Evolutionary conservation across 2,797 vertebrate species (phyloP).

Genomic region (Crenichthys baileyi): DNA sequence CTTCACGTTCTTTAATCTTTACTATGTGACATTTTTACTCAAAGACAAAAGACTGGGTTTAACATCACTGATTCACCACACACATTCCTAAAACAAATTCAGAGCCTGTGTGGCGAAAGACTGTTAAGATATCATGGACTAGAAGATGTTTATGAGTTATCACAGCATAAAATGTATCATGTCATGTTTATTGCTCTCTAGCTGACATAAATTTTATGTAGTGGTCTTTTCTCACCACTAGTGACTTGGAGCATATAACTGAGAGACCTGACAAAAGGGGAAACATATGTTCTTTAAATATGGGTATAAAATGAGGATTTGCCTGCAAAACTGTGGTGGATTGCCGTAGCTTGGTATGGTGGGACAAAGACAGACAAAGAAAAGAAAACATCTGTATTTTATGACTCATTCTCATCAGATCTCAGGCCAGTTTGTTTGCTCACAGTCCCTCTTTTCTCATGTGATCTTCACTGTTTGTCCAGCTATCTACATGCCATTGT

Average conservation of each 20-base stretch:
- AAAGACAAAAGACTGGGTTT: no score
- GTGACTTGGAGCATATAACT: slow-evolving; percentile 42
- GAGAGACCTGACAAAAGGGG: slow-evolving; percentile 8
- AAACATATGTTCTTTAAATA: not conserved
- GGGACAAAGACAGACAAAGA: slow-evolving; percentile 17
- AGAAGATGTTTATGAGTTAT: slow-evolving; percentile 53
- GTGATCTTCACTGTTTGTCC: slow-evolving; percentile 32
- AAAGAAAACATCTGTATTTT: slow-evolving; percentile 28
- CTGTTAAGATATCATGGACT: slow-evolving; percentile 47
- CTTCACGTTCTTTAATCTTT: no score
- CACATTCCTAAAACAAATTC: no score
- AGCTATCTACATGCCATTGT: slow-evolving; percentile 37
- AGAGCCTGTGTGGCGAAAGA: no score
- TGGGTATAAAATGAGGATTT: not conserved
- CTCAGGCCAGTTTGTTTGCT: slow-evolving; percentile 56
- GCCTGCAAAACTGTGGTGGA: not conserved
- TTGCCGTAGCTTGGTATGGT: not conserved
- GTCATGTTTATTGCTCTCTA: slow-evolving; percentile 51
- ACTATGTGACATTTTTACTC: no score
- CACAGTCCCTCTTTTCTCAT: slow-evolving; percentile 40
- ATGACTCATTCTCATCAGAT: slow-evolving; percentile 30
- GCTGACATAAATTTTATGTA: slow-evolving; percentile 41
- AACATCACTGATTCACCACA: no score
- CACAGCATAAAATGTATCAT: slow-evolving; percentile 48
- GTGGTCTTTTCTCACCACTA: slow-evolving; percentile 50